Base-by-base conservation (phyloP, 2,113 vertebrate genomes). In the Pangasianodon gigas region DNA sequence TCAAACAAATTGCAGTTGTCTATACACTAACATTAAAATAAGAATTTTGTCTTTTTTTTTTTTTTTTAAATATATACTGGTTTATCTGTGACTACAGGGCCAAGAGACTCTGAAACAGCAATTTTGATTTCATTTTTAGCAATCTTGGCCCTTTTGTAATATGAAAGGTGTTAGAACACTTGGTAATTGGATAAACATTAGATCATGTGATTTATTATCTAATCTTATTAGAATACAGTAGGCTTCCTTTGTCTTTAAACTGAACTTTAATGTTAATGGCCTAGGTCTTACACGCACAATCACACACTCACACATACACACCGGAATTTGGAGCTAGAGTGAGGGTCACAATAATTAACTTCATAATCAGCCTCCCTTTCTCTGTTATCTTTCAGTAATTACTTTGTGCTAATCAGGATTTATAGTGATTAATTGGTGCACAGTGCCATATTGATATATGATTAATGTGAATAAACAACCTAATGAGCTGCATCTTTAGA, bases 291-390 rank as follows among this genome's bases (percentile, higher is more conserved):
- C 56, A 89, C 85, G 58, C 69, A 80, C 37, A 37, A 37, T 37
- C 37, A 37, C 79, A 51, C 46, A 80, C 52, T 91, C 87, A 91
- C 71, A 90, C 65, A 89, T 32, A 88, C 80, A 81, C 60, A 83
- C n/a, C 37, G 80, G 51, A 89, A 65, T 84, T 91, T 62, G 44
- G 85, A 87, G 62, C 32, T 91, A 48, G 81, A 85, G 82, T 16
- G n/a, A 69, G 77, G 93, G 94, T 94, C 92, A 90, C 54, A 86
- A 94, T 94, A 94, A 95, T 96, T 95, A 95, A 95, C 94, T 93
- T 92, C 81, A 62, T 92, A 92, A 94, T 94, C 93, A 95, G 86
- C 60, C 84, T 91, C 79, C 62, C 7, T 62, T 85, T 89, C 84
- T 91, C 85, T 93, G 91, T 93, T 94, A 94, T 95, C 93, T 89